Evolutionary conservation across 2,113 vertebrate species (phyloP).

Genomic region (Calonectris borealis): DNA sequence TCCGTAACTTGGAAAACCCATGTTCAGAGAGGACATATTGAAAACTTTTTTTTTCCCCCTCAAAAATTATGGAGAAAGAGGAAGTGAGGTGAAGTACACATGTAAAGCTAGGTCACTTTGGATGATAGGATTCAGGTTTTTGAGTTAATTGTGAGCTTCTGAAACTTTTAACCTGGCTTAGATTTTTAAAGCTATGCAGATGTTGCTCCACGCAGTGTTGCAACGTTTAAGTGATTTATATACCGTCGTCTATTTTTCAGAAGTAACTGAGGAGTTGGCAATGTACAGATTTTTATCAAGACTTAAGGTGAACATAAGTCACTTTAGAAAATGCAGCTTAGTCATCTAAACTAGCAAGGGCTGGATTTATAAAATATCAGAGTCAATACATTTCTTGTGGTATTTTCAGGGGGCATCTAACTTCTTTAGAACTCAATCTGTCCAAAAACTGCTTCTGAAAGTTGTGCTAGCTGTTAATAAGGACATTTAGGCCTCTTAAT

Average conservation of each 20-base stretch:
- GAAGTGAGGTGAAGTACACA: not conserved
- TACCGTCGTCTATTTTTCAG: not conserved
- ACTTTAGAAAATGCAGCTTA: constrained; percentile 24
- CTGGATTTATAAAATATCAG: not conserved
- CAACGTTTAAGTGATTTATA: not conserved
- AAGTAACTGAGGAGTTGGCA: not conserved
- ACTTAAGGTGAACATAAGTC: not conserved
- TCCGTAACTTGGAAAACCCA: not conserved
- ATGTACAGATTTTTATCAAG: constrained; percentile 65
- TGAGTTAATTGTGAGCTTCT: not conserved
- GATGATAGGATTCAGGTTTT: not conserved
- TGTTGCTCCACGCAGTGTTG: constrained; percentile 21
- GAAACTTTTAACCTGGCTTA: not conserved
- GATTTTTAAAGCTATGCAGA: constrained; percentile 6
- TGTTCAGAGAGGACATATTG: not conserved
- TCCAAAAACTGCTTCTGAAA: not conserved
- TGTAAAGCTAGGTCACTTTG: not conserved
- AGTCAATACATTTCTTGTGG: not conserved
- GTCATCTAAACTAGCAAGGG: not conserved
- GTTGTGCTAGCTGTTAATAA: not conserved
- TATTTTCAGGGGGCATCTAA: not conserved
- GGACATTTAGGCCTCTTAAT: not conserved
- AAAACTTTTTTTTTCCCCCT: not conserved
- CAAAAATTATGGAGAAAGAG: not conserved
- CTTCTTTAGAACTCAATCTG: not conserved